These are phyloP conservation scores for Lepas anatifera DNA, from an alignment of 2,888 invertebrate species.

Conservation along the genomic window DNA sequence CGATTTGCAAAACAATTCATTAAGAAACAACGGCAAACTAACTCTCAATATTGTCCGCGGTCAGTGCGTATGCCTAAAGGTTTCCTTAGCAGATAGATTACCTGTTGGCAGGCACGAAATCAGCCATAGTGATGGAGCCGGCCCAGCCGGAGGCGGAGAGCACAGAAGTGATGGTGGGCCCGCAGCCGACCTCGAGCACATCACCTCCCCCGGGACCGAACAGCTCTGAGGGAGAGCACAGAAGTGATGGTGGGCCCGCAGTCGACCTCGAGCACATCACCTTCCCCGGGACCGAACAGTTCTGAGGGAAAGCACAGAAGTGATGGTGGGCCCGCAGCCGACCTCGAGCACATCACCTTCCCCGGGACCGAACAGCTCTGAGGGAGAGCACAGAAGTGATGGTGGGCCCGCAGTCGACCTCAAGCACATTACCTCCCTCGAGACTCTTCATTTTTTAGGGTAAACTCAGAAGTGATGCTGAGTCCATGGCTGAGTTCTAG, in stretches of 20 bases:
- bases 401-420: no score
- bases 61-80: no score
- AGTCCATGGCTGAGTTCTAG: no score
- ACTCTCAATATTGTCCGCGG: no score
- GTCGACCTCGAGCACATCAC: conserved; percentile 6
- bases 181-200: conserved; percentile 16
- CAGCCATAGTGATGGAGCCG: conserved; percentile 11
- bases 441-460: neutral
- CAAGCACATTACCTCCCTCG: no score
- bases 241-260: conserved; percentile 16
- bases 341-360: conserved; percentile 4
- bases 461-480: conserved; percentile 11
- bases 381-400: no score
- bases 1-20: no score
- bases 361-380: no score
- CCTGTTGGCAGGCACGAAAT: neutral
- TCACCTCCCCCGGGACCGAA: neutral
- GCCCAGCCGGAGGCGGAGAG: conserved; percentile 12
- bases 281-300: no score
- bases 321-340: no score
- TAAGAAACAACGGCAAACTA: no score
- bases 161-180: conserved; percentile 16
- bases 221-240: conserved; percentile 1
- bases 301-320: no score
- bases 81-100: neutral